Base-by-base conservation (phyloP, 2,113 vertebrate species). In the Malurus cyaneus region DNA sequence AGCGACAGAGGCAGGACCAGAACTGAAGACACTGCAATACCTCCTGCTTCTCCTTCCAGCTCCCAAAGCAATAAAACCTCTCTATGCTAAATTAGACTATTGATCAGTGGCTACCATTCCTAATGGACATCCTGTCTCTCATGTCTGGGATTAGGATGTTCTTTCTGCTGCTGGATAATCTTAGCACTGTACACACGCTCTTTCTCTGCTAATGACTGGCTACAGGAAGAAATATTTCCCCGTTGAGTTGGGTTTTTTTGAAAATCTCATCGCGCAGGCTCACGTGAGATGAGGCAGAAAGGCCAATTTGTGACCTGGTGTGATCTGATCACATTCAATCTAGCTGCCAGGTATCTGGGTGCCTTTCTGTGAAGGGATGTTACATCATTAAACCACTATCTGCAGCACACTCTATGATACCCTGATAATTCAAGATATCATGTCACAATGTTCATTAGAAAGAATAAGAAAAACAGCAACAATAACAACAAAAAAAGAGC, bases 81-180 rank as follows among this genome's bases (percentile, higher is more conserved):
- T 96, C 96, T 95, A 36, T 90, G 77, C 96, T 96, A 94, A 94
- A 95, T 93, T 92, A 92, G 86, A 78, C 88, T 96, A 96, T 96
- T 93, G 95, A 96, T 95, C 92, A 94, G 92, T 41, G 56, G 89
- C 93, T 94, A 83, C 95, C 88, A 93, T 96, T 96, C 94, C 93
- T 96, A 96, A 93, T 96, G 95, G 94, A 96, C 86, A 92, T 96
- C 88, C 93, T 95, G 92, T 96, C 92, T 95, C 81, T 83, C 90
- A 52, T 78, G 94, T 91, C 94, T 96, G 92, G 94, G 93, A 96
- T 96, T 96, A 92, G 94, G 93, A 94, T 88, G 90, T 84, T 93
- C 88, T 88, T 93, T 88, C 88, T 65, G 8, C 83, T 94, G 72
- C 80, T 87, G 80, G 89, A 93, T 94, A 95, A 92, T 81, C 93